These are phyloP conservation scores for Hirudo medicinalis DNA, from an alignment of 1,140 invertebrate species.

Conservation along the genomic window DNA sequence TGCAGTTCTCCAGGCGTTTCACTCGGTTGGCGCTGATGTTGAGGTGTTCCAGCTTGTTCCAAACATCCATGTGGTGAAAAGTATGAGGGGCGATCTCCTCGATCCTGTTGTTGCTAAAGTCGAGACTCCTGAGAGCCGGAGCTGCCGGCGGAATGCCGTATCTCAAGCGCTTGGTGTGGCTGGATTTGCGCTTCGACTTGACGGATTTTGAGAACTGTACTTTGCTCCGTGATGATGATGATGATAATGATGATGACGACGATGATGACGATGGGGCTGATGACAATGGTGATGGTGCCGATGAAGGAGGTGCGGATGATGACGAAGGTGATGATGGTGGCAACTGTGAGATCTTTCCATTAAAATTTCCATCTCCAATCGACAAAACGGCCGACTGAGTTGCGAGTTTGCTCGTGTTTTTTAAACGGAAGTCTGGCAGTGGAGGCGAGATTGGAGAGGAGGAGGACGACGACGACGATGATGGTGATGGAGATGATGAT, in stretches of 20 bases:
- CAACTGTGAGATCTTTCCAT: too few species aligned
- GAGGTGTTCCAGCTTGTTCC: background rate
- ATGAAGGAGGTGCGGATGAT: too few species aligned
- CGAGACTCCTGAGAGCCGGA: background rate
- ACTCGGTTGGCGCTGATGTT: background rate
- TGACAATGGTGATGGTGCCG: too few species aligned
- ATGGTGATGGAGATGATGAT: too few species aligned
- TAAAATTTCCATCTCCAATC: too few species aligned
- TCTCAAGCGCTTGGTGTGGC: background rate
- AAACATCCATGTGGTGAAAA: background rate
- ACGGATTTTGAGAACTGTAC: background rate
- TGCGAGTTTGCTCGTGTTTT: too few species aligned
- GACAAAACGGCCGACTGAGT: too few species aligned
- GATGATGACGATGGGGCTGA: too few species aligned
- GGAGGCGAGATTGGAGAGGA: too few species aligned
- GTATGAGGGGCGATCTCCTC: background rate
- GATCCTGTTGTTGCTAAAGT: background rate
- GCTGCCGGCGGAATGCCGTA: background rate
- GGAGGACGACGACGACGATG: too few species aligned
- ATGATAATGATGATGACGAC: background rate
- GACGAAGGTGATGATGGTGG: too few species aligned
- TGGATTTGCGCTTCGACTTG: background rate
- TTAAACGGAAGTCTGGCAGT: too few species aligned
- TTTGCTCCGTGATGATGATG: background rate
- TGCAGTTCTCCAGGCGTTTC: conserved; percentile 7